Evolutionary conservation across 2,797 vertebrate species (phyloP).

Genomic region (Neostethus bicornis): DNA sequence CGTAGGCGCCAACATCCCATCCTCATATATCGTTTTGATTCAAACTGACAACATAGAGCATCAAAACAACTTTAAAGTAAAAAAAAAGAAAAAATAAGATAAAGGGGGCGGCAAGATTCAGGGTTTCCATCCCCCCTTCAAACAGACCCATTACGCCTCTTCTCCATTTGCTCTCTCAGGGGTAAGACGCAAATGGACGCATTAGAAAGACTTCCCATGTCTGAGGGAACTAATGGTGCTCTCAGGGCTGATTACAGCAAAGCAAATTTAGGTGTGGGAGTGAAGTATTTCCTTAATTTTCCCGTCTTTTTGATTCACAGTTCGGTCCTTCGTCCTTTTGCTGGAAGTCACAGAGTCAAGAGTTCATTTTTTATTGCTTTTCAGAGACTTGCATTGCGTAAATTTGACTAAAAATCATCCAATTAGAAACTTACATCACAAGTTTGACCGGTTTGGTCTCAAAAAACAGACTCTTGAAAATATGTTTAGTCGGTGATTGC

Average conservation of each 20-base stretch:
- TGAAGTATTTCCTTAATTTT: conserved; percentile 41
- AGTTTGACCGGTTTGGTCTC: conserved; percentile 53
- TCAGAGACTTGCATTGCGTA: conserved; percentile 9
- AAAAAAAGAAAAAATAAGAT: no score
- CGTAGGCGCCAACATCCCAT: conserved; percentile 2
- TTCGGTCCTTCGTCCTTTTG: neutral
- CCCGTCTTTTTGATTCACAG: conserved; percentile 1
- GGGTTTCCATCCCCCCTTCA: conserved; percentile 43
- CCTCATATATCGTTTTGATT: conserved; percentile 30
- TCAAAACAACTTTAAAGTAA: conserved; percentile 19
- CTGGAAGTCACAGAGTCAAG: neutral
- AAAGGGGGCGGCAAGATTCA: conserved; percentile 25
- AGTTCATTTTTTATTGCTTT: neutral
- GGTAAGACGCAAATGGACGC: conserved; percentile 67
- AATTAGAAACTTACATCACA: conserved; percentile 33
- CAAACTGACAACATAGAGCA: conserved; percentile 25
- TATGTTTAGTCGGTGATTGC: neutral
- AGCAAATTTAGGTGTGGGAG: conserved; percentile 34
- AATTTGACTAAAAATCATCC: conserved; percentile 5
- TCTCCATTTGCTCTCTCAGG: conserved; percentile 68
- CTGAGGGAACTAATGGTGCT: conserved; percentile 63
- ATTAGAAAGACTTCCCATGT: conserved; percentile 68
- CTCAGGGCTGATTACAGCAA: conserved; percentile 70
- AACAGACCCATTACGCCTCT: conserved; percentile 58
- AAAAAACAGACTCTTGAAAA: conserved; percentile 26